Evolutionary conservation across 2,888 invertebrate genomes (phyloP).

Genomic region (Lepidonotus clava): DNA sequence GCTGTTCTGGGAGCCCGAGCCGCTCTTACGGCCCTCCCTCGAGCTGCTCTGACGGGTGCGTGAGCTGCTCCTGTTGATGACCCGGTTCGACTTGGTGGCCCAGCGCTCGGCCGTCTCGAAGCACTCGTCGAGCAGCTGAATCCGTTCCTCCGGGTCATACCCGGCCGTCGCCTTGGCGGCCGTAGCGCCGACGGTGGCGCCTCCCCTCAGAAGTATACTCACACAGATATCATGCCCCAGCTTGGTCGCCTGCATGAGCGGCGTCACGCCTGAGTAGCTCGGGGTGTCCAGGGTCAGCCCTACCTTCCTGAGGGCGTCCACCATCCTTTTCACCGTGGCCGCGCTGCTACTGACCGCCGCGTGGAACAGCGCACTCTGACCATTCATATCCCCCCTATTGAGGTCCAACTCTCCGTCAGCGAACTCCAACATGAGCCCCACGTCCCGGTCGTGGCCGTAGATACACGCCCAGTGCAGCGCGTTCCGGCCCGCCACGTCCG

Average conservation of each 20-base stretch:
- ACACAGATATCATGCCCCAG: conserved; percentile 69
- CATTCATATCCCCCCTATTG: conserved; percentile 67
- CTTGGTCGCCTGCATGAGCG: conserved; percentile 67
- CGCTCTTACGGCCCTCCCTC: background rate
- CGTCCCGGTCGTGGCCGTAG: conserved; percentile 66
- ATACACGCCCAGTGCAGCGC: conserved; percentile 68
- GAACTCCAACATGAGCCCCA: conserved; percentile 64
- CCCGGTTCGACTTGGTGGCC: conserved; percentile 63
- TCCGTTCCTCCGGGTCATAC: conserved; percentile 21
- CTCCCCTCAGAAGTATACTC: conserved; percentile 67
- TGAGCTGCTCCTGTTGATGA: background rate
- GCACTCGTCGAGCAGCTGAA: conserved; percentile 16
- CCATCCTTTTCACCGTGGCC: conserved; percentile 67
- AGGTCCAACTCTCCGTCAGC: conserved; percentile 67
- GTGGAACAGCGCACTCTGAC: conserved; percentile 68
- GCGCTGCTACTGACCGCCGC: conserved; percentile 69
- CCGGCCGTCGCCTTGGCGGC: conserved; percentile 52
- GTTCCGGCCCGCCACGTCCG: conserved; percentile 67
- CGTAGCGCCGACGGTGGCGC: conserved; percentile 66
- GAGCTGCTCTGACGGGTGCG: background rate
- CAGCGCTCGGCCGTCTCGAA: conserved; percentile 65
- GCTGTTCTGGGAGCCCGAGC: background rate
- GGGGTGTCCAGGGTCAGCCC: conserved; percentile 66
- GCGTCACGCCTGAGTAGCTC: conserved; percentile 65
- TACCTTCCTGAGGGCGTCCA: conserved; percentile 63